phyloP scores from a whole-genome alignment of 35 echinoderm and acorn worm genomes.

The Lytechinus variegatus region DNA sequence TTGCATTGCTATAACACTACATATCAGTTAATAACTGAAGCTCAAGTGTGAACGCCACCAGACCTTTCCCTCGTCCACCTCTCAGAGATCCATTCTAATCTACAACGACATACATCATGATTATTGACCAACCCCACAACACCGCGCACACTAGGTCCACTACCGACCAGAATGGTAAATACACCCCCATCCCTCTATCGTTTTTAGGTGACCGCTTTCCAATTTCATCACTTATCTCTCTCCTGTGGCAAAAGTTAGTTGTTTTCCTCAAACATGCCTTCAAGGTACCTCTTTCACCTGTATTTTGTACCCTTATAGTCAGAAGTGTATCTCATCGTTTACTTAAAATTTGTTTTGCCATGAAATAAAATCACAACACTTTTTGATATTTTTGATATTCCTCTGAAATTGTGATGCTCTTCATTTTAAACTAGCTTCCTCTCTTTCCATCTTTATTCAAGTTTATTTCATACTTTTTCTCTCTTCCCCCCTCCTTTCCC shows the following conservation, averaged over 20 bases:
- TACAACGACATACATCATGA: slow-evolving; percentile 37
- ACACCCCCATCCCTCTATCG: neutral
- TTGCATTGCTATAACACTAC: neutral
- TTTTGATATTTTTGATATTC: neutral
- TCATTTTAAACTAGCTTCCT: neutral
- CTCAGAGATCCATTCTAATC: neutral
- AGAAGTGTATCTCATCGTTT: neutral
- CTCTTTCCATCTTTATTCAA: neutral
- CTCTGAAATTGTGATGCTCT: neutral
- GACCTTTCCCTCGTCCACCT: neutral
- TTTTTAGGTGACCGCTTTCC: neutral
- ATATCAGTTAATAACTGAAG: neutral
- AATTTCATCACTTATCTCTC: neutral
- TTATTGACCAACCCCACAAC: neutral
- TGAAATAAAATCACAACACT: too few relatives aligned
- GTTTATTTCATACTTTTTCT: neutral
- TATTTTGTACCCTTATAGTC: neutral
- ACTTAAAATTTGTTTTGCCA: neutral
- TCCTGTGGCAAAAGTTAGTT: neutral
- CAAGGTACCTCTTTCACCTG: neutral
- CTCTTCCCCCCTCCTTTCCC: neutral
- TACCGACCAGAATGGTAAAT: neutral
- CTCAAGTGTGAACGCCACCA: neutral
- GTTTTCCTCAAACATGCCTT: neutral
- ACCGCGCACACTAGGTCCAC: neutral